Conservation (phyloP, 2,113 vertebrate species). For the Nothoprocta pentlandii region DNA sequence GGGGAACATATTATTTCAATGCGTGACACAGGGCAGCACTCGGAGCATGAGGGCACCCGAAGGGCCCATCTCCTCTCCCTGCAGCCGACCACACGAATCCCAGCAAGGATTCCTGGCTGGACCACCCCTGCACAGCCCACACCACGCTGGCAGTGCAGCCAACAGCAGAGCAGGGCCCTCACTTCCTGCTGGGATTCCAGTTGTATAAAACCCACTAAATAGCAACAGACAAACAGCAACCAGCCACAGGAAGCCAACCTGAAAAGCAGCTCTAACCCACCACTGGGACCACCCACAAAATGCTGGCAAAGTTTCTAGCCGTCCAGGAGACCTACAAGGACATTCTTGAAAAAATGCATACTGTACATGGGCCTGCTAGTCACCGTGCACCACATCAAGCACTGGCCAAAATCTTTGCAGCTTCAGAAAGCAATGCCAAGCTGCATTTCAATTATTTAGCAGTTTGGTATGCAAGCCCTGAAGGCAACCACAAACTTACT, state of each 20-base stretch:
- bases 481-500: neutral
- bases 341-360: neutral
- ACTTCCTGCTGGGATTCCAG: neutral
- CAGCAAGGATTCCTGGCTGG: accelerated
- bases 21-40: accelerated
- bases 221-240: accelerated
- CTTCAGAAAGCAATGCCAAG: neutral
- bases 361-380: neutral
- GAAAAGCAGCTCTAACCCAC: neutral
- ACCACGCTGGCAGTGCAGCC: neutral
- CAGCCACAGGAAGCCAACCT: neutral
- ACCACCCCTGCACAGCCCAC: neutral
- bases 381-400: neutral
- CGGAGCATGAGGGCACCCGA: accelerated
- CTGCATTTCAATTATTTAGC: neutral
- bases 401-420: neutral
- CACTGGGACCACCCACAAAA: too few relatives aligned
- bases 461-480: neutral
- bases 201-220: neutral
- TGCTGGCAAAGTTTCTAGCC: neutral
- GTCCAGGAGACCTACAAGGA: neutral
- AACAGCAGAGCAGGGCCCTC: accelerated
- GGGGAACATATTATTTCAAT: neutral
- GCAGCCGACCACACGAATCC: neutral
- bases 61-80: accelerated